These are phyloP conservation scores for Cybosia mesomella DNA, from an alignment of 2,888 invertebrate genomes.

Conservation along the genomic window DNA sequence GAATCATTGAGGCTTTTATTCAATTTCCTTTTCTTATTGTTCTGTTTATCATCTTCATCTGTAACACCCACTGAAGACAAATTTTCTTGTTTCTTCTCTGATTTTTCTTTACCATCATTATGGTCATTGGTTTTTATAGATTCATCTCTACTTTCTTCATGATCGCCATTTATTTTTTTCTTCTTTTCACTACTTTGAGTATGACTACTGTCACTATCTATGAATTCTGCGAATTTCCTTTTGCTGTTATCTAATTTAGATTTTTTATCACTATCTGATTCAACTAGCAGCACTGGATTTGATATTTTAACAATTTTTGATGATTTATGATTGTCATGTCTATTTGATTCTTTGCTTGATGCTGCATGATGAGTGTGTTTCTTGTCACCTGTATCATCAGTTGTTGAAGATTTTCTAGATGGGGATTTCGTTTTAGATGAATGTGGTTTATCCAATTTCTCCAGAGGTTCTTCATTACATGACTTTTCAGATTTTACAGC, in stretches of 20 bases:
- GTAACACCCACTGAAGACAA: constrained; percentile 42
- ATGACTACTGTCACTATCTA: constrained; percentile 49
- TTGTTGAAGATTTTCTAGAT: constrained; percentile 16
- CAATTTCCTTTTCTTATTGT: constrained; percentile 54
- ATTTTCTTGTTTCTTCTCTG: constrained; percentile 34
- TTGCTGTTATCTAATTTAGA: constrained; percentile 57
- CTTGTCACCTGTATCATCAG: constrained; percentile 25
- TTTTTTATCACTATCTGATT: constrained; percentile 50
- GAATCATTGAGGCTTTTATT: constrained; percentile 77
- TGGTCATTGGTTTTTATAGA: constrained; percentile 12
- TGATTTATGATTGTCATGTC: constrained; percentile 24
- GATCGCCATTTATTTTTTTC: constrained; percentile 36
- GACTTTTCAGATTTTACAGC: not conserved
- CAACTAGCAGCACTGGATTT: constrained; percentile 24
- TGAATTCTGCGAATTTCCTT: constrained; percentile 69
- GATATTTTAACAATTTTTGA: constrained; percentile 32
- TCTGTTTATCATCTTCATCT: constrained; percentile 28
- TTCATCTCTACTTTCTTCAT: constrained; percentile 15
- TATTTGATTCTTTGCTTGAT: constrained; percentile 25
- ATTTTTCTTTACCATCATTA: constrained; percentile 25
- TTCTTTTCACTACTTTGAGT: constrained; percentile 44
- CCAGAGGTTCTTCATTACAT: not conserved
- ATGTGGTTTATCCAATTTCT: constrained; percentile 10
- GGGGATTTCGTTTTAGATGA: constrained; percentile 27
- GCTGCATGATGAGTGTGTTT: constrained; percentile 29